A percentile compares a stretch with the other conserved stretches of the same genome.
Evolutionary conservation across 2,113 vertebrate species (phyloP).

Genomic region (Xiphophorus couchianus): DNA sequence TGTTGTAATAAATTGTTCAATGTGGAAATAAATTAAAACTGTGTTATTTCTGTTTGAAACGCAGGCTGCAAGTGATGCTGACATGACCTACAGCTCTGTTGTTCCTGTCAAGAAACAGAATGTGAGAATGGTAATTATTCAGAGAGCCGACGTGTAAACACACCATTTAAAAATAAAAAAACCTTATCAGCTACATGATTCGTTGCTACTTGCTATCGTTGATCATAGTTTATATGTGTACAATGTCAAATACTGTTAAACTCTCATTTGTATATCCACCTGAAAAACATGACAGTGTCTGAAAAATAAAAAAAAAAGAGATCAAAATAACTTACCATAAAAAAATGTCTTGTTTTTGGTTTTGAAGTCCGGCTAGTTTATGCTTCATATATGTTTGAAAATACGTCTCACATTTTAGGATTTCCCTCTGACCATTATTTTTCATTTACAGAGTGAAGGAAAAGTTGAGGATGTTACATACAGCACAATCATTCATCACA

Average conservation of each 20-base stretch:
- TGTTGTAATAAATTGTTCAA: background rate
- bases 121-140: background rate
- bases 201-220: background rate
- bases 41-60: background rate
- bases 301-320: too few species aligned
- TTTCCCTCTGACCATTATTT: background rate
- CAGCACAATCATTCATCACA: background rate
- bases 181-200: background rate
- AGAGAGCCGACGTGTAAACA: background rate
- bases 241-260: background rate
- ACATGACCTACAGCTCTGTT: slow-evolving; percentile 28
- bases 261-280: background rate
- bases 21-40: background rate
- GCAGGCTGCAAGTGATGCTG: slow-evolving; percentile 19
- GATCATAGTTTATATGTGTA: too few species aligned
- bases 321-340: background rate
- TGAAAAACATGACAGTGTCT: background rate
- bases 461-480: slow-evolving; percentile 16
- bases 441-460: slow-evolving; percentile 13
- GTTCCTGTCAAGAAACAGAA: background rate
- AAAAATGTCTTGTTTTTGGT: too few species aligned
- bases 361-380: too few species aligned
- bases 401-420: background rate
- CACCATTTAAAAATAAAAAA: background rate
- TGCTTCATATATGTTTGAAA: background rate